Conservation (phyloP, 2,888 invertebrate genomes). For the Osmoderma eremita region DNA sequence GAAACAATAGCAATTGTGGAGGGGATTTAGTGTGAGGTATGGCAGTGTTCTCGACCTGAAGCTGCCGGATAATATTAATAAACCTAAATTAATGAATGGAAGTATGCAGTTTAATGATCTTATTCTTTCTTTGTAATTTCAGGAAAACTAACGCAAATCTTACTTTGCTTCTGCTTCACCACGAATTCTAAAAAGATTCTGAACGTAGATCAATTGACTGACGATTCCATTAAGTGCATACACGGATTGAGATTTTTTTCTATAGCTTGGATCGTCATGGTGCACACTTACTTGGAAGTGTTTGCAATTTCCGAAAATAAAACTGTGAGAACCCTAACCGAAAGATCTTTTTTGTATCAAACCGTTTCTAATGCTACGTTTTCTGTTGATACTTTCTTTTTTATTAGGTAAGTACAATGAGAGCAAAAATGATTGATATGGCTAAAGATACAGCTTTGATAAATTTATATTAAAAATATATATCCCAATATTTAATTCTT, state of each 20-base stretch:
- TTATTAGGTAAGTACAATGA: conserved; percentile 76
- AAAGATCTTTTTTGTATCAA: conserved; percentile 82
- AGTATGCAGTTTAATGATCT: no score
- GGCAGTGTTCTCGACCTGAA: no score
- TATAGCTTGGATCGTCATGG: conserved; percentile 85
- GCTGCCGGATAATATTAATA: no score
- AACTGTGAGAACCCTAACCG: conserved; percentile 76
- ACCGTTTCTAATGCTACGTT: conserved; percentile 86
- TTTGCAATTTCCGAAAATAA: conserved; percentile 82
- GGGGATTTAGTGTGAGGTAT: no score
- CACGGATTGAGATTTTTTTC: conserved; percentile 83
- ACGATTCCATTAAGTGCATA: conserved; percentile 77
- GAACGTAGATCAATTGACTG: conserved; percentile 72
- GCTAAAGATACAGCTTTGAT: no score
- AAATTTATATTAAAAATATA: no score
- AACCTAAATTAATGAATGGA: no score
- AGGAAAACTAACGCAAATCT: conserved; percentile 71
- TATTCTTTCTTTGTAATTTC: no score
- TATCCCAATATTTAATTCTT: no score
- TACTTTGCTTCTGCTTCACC: conserved; percentile 80
- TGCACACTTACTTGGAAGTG: conserved; percentile 84
- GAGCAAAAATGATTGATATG: no score
- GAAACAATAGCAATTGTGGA: no score
- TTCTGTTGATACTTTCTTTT: conserved; percentile 88
- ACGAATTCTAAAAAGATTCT: conserved; percentile 80